Base-by-base conservation (phyloP, 2,797 vertebrate species). In the Sus cebifrons region DNA sequence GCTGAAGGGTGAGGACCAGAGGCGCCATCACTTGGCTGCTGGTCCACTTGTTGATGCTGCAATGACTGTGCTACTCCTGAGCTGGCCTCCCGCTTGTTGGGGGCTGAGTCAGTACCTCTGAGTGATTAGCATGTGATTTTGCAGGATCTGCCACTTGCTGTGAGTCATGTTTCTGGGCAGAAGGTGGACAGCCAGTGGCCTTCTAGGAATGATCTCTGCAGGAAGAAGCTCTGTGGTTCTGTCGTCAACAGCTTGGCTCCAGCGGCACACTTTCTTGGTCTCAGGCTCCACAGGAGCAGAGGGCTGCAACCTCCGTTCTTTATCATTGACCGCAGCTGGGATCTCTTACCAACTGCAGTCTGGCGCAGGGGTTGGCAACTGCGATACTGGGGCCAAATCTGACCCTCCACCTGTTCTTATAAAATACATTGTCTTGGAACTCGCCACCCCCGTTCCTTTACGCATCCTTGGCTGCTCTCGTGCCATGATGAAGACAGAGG, bases 371-470 rank as follows among this genome's bases (percentile, higher is more conserved):
- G 2, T 18, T 87, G 23, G 15, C 13, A 77, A 7, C 49, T 58
- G 49, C 11, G 9, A 17, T 25, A 20, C 15, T 74, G 11, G 25
- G 52, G 40, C 21, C 81, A 52, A 32, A 74, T 58, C 49, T 77
- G 91, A 32, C 85, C 49, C 15, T 14, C 25, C 29, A 49, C 17
- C 32, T 89, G 18, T 68, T 64, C 44, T 86, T 74, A 3, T 79
- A 65, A 84, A 93, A 70, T 73, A 94, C 74, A 54, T 58, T 90
- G 86, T 73, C 82, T 49, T 94, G 92, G 3, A 23, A 89, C 11
- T 54, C 56, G 89, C 6, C 67, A 17, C 6, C 56, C 52, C 25
- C 60, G 25, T 71, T 94, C n/a, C 49, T 32, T 67, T 67, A 74
- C 2, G 36, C 77, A 86, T 32, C 56, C 23, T 7, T 13, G 27